Conservation (phyloP, 1,140 invertebrate species). For the Eumaeus atala region DNA sequence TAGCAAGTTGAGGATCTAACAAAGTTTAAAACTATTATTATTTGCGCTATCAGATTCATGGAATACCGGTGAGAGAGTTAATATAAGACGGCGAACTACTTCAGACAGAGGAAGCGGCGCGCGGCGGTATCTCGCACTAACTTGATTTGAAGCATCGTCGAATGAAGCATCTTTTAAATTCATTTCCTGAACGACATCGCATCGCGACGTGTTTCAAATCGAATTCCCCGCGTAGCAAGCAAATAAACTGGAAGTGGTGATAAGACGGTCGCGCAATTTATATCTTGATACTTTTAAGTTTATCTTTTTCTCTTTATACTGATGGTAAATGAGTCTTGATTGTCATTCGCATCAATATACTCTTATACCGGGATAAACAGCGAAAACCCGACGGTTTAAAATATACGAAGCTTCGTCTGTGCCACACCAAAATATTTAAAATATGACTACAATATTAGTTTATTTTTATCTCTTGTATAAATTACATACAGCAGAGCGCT, state of each 20-base stretch:
- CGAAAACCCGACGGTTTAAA: no score
- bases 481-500: no score
- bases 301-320: no score
- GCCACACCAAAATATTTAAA: no score
- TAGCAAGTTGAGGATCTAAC: slow-evolving; percentile 1
- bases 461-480: no score
- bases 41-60: slow-evolving; percentile 21
- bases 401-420: no score
- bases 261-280: neutral
- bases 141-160: slow-evolving; percentile 24
- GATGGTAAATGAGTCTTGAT: no score
- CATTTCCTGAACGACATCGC: slow-evolving; percentile 37
- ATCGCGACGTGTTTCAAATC: slow-evolving; percentile 22
- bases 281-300: neutral
- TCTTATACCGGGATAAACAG: no score
- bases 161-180: slow-evolving; percentile 30
- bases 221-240: slow-evolving; percentile 20
- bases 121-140: slow-evolving; percentile 18
- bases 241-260: slow-evolving; percentile 12
- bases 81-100: slow-evolving; percentile 16
- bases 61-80: slow-evolving; percentile 17
- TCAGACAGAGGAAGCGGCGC: slow-evolving; percentile 12
- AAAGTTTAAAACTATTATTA: slow-evolving; percentile 16
- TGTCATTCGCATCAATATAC: no score
- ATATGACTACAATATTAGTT: no score